These are phyloP conservation scores for Cyanoramphus novaezelandiae DNA, from an alignment of 2,113 vertebrate species.

Conservation along the genomic window DNA sequence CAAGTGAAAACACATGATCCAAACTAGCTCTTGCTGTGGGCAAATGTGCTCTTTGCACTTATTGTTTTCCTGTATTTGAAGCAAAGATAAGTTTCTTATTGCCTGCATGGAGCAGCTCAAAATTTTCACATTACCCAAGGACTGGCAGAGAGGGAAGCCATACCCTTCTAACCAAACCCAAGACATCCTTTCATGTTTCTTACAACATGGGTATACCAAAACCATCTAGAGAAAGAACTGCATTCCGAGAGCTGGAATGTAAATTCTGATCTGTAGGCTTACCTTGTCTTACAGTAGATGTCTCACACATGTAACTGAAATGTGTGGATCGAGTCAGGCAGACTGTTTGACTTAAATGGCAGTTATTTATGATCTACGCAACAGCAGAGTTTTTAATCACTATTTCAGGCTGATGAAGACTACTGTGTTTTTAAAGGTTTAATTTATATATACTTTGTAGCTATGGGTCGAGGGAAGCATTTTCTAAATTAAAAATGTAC, in stretches of 20 bases:
- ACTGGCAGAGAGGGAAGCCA: background rate
- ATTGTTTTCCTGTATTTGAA: background rate
- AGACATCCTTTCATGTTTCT: background rate
- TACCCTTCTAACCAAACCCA: background rate
- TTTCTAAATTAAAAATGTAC: background rate
- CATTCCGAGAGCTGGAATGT: background rate
- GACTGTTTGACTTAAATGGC: background rate
- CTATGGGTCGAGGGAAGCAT: background rate
- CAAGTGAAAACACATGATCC: background rate
- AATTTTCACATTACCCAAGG: background rate
- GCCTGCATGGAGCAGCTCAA: background rate
- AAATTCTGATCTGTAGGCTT: background rate
- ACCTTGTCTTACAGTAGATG: background rate
- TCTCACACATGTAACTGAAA: background rate
- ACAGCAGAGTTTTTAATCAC: background rate
- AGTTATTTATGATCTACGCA: background rate
- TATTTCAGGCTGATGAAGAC: background rate
- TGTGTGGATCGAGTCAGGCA: background rate
- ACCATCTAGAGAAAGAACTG: background rate
- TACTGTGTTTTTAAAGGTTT: background rate
- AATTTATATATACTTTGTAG: fast-evolving
- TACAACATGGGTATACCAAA: background rate
- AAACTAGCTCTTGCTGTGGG: background rate
- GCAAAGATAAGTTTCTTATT: background rate
- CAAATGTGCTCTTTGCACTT: background rate